Base-by-base conservation (phyloP, 35 echinoderm and acorn worm species). In the Acanthaster planci region DNA sequence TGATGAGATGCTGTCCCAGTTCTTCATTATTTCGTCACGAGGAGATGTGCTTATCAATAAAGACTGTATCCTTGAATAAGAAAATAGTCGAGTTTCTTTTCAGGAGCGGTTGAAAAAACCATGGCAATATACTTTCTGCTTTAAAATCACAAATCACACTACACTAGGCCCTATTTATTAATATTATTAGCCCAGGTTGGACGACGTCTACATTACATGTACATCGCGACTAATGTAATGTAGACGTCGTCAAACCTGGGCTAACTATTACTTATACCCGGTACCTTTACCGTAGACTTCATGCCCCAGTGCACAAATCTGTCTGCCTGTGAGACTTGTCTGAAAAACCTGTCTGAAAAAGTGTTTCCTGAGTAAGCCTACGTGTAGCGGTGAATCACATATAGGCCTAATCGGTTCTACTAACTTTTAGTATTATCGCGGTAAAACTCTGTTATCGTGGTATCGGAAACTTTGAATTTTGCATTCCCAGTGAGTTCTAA, bases 41-140 rank as follows among this genome's bases (percentile, higher is more conserved):
- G 84, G 84, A 15, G 75, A 77, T 50, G 68, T 77, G 42, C 67
- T 86, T 40, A 76, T 86, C 29, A 30, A 36, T 40, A 86, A 86
- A 77, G 84, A 86, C 35, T 86, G 84, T 86, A 86, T 86, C 84
- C 84, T 86, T 86, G 39, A 59, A 59, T 72, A 0, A 72, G 30
- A 72, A 72, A 2, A 7, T 72, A 8, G 4, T 21, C 23, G 18
- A 34, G 10, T 72, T 9, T 68, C 19, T 22, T 30, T 60, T 2
- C 22, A 32, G 19, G 1, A 67, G 0, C 31, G 60, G 17, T 4
- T 7, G 17, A 22, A 30, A 16, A 7, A 8, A 6, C 42, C 27
- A 0, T 21, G 18, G 18, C 9, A 8, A 60, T 60, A 9, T 5
- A 60, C 27, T 60, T 60, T 5, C 19, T 0, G 21, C 18, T 60